phyloP scores from a whole-genome alignment of 2,888 invertebrate species.

The Cheilosia pagana region DNA sequence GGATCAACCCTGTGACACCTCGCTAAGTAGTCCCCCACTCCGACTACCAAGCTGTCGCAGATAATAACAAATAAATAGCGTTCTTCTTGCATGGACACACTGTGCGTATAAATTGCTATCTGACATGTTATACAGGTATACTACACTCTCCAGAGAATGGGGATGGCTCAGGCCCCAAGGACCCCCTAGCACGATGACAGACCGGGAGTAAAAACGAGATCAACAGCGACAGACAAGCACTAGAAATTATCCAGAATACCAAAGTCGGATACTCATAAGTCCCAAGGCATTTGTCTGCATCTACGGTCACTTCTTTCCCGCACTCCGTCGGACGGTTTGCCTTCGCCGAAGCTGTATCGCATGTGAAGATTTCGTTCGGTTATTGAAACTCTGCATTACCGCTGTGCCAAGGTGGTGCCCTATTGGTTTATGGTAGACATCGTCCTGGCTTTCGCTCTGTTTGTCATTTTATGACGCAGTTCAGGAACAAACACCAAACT shows the following conservation, averaged over 20 bases:
- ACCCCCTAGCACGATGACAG: slow-evolving; percentile 71
- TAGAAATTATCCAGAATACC: slow-evolving; percentile 65
- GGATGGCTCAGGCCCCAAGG: slow-evolving; percentile 22
- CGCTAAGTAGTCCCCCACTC: too few species aligned
- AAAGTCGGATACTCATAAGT: slow-evolving; percentile 64
- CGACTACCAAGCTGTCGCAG: too few species aligned
- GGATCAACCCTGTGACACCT: too few species aligned
- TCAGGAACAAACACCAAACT: slow-evolving; percentile 30
- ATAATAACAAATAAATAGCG: neutral
- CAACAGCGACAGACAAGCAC: slow-evolving; percentile 70
- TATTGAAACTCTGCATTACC: slow-evolving; percentile 33
- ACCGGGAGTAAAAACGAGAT: slow-evolving; percentile 73
- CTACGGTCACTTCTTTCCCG: slow-evolving; percentile 16
- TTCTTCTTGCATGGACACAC: slow-evolving; percentile 30
- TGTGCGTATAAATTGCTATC: slow-evolving; percentile 55
- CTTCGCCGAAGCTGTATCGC: slow-evolving; percentile 6
- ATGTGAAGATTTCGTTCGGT: slow-evolving; percentile 34
- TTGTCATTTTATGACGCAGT: slow-evolving; percentile 35
- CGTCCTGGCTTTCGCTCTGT: slow-evolving; percentile 8
- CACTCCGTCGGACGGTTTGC: slow-evolving; percentile 4
- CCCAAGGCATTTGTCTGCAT: slow-evolving; percentile 48
- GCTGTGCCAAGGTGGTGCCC: slow-evolving; percentile 61
- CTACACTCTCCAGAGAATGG: slow-evolving; percentile 35
- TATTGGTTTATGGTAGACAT: slow-evolving; percentile 61
- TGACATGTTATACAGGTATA: slow-evolving; percentile 40